Conservation (phyloP, 2,113 vertebrate genomes). For the Megalops atlanticus region DNA sequence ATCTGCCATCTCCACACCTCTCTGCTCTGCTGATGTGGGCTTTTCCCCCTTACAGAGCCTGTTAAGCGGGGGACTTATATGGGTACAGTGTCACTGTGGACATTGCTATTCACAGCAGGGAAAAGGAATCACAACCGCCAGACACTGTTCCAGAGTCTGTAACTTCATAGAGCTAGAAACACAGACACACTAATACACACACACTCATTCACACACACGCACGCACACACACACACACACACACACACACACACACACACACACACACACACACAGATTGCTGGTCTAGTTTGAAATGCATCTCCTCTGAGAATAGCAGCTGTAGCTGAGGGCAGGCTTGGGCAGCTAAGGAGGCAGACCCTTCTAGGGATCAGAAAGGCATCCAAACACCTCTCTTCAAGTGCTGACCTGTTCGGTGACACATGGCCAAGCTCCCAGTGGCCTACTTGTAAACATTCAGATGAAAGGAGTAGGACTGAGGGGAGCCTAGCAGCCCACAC, state of each 20-base stretch:
- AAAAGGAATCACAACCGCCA: not conserved
- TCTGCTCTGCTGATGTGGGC: not conserved
- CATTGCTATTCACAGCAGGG: not conserved
- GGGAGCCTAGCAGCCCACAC: not conserved
- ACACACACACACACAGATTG: slow-evolving; percentile 21
- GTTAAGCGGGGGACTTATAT: not conserved
- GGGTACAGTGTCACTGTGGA: not conserved
- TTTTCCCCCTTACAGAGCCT: not conserved
- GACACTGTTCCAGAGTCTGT: not conserved
- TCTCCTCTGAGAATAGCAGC: slow-evolving; percentile 26
- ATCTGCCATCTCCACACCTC: not conserved
- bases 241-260: not conserved
- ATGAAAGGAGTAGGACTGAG: not conserved
- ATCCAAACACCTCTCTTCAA: not conserved
- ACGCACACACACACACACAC: not conserved
- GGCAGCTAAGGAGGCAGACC: not conserved
- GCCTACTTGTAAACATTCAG: slow-evolving; percentile 9
- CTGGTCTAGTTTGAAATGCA: not conserved
- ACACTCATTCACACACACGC: not conserved
- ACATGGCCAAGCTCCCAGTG: not conserved
- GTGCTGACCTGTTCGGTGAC: slow-evolving; percentile 18
- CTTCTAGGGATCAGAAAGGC: slow-evolving; percentile 12
- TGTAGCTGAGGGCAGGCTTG: not conserved
- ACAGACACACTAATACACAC: not conserved
- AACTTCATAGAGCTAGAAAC: not conserved